These are phyloP conservation scores for Callimorpha dominula DNA, from an alignment of 2,888 invertebrate genomes.

Conservation along the genomic window DNA sequence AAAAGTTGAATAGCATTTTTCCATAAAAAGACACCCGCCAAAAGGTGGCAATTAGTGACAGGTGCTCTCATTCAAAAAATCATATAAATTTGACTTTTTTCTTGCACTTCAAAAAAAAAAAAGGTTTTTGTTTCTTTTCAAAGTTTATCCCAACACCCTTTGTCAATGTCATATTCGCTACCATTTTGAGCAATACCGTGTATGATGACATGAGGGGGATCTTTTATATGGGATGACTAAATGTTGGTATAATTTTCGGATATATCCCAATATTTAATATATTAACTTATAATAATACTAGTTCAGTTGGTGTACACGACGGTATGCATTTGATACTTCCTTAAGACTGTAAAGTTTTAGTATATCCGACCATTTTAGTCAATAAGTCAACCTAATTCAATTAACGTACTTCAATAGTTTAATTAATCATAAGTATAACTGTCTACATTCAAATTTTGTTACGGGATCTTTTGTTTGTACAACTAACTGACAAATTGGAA, in stretches of 20 bases:
- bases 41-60: constrained; percentile 86
- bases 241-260: not conserved
- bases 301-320: not conserved
- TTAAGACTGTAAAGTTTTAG: not conserved
- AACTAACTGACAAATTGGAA: not conserved
- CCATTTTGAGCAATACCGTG: constrained; percentile 77
- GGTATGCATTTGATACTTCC: not conserved
- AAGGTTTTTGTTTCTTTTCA: constrained; percentile 66
- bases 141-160: constrained; percentile 81
- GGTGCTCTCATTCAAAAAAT: constrained; percentile 77
- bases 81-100: constrained; percentile 77
- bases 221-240: constrained; percentile 48
- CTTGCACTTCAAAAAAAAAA: constrained; percentile 56
- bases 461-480: not conserved
- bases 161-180: constrained; percentile 82
- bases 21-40: constrained; percentile 77
- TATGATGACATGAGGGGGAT: constrained; percentile 80
- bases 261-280: too few species aligned
- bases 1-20: constrained; percentile 30
- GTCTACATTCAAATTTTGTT: not conserved
- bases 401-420: not conserved
- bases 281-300: too few species aligned
- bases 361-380: not conserved
- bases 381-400: not conserved
- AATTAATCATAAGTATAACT: not conserved